Evolutionary conservation across 1,140 invertebrate genomes (phyloP).

Genomic region (Sminthurinus signatus): DNA sequence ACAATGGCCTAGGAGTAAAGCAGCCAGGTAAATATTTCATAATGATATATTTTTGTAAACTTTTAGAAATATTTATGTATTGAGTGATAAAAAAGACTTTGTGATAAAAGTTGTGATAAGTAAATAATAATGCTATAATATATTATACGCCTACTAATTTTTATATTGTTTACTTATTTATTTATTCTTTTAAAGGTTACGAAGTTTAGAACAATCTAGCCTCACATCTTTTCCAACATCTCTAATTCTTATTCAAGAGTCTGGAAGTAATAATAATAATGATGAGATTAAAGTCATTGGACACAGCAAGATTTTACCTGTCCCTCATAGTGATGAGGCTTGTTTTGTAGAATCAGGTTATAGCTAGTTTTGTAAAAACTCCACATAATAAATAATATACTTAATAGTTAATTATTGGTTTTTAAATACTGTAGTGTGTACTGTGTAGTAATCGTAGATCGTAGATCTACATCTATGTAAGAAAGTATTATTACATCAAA

Average conservation of each 20-base stretch:
- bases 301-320: constrained; percentile 64
- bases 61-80: background rate
- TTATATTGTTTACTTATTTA: background rate
- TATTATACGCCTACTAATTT: background rate
- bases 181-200: constrained; percentile 47
- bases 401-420: background rate
- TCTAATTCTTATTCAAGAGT: constrained; percentile 57
- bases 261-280: too few species aligned
- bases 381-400: background rate
- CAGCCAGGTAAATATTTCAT: constrained; percentile 52
- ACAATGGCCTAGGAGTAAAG: constrained; percentile 68
- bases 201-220: constrained; percentile 57
- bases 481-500: background rate
- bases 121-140: background rate
- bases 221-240: constrained; percentile 64
- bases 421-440: background rate
- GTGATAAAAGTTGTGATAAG: background rate
- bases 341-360: constrained; percentile 64
- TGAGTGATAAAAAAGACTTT: background rate
- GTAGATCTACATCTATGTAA: background rate
- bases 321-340: constrained; percentile 57
- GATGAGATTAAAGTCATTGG: constrained; percentile 55
- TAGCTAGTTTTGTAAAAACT: background rate
- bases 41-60: background rate
- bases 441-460: background rate